Evolutionary conservation across 2,797 vertebrate genomes (phyloP).

Genomic region (Crax fasciolata): DNA sequence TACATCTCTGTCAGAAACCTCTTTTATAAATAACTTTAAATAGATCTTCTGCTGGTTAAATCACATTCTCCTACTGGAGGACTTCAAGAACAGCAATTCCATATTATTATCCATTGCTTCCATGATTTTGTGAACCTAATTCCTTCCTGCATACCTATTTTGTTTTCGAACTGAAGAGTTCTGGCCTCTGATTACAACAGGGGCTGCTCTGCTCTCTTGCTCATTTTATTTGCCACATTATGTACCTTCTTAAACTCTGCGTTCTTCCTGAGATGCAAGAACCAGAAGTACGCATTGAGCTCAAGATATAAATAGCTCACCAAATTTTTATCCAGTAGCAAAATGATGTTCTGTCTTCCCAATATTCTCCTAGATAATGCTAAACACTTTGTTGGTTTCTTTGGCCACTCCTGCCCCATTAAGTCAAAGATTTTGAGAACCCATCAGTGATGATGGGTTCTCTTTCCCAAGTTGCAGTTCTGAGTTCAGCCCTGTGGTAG

Average conservation of each 20-base stretch:
- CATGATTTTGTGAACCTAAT: neutral
- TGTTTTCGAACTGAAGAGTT: neutral
- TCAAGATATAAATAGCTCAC: neutral
- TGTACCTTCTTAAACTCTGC: neutral
- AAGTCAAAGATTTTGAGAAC: neutral
- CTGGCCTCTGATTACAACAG: neutral
- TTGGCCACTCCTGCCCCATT: neutral
- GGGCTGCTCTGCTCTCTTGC: neutral
- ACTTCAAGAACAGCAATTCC: neutral
- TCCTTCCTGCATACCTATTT: fast-evolving
- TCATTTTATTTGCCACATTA: neutral
- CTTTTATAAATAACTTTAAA: neutral
- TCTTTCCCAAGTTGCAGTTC: neutral
- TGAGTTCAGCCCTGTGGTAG: neutral
- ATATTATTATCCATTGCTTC: neutral
- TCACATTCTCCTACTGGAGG: fast-evolving
- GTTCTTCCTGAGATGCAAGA: neutral
- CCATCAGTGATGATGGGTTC: neutral
- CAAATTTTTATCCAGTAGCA: neutral
- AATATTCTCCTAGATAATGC: neutral
- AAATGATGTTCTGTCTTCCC: neutral
- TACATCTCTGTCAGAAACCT: neutral
- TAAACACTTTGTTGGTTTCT: neutral
- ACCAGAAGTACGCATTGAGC: neutral
- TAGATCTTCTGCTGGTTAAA: neutral